These are phyloP conservation scores for Ecliptopera silaceata DNA, from an alignment of 2,888 invertebrate genomes.

Conservation along the genomic window DNA sequence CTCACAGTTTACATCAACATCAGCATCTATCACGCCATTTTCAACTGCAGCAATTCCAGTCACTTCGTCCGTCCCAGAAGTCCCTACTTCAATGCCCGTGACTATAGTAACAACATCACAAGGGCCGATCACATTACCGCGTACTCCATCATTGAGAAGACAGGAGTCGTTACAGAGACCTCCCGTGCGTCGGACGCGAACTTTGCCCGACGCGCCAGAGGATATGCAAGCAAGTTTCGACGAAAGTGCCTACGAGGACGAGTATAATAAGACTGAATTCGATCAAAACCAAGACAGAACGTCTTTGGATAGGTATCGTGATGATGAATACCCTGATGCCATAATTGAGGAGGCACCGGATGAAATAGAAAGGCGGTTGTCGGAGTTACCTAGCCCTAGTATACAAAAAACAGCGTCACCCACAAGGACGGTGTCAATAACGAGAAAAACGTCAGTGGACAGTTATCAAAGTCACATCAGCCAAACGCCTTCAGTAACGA, in stretches of 20 bases:
- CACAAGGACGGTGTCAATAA: conserved; percentile 61
- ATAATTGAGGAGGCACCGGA: conserved; percentile 64
- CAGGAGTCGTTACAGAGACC: conserved; percentile 80
- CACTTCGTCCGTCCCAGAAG: conserved; percentile 73
- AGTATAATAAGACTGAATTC: conserved; percentile 80
- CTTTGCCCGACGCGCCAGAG: conserved; percentile 77
- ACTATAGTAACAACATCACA: conserved; percentile 61
- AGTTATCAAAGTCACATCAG: conserved; percentile 77
- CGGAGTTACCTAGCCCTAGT: conserved; percentile 58
- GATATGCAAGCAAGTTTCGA: conserved; percentile 73
- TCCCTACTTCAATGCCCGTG: conserved; percentile 62
- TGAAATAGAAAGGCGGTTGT: conserved; percentile 66
- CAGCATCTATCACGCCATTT: conserved; percentile 63
- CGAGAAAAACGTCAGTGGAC: conserved; percentile 73
- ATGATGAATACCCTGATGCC: conserved; percentile 71
- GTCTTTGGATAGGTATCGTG: conserved; percentile 74
- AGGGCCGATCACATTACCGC: conserved; percentile 63
- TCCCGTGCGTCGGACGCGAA: conserved; percentile 73
- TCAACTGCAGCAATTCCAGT: conserved; percentile 59
- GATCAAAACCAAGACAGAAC: conserved; percentile 72
- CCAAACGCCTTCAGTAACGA: conserved; percentile 66
- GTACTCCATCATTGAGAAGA: conserved; percentile 73
- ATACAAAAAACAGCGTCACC: conserved; percentile 73
- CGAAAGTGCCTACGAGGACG: conserved; percentile 82
- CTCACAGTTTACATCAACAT: conserved; percentile 55